These are phyloP conservation scores for Indicator maculatus DNA, from an alignment of 2,113 vertebrate genomes.

Conservation along the genomic window DNA sequence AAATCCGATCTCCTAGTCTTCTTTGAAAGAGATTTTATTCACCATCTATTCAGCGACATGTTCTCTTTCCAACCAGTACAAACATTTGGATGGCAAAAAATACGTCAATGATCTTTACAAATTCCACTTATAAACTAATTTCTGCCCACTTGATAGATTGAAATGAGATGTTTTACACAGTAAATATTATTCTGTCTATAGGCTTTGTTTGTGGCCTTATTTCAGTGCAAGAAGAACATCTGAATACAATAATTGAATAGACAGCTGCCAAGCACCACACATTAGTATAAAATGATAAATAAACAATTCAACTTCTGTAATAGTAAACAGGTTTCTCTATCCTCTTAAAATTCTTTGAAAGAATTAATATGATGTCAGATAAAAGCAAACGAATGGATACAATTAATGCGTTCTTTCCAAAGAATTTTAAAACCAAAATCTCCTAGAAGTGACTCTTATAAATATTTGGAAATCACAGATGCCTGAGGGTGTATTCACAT, in stretches of 20 bases:
- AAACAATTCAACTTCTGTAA: constrained; percentile 6
- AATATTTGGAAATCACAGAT: neutral
- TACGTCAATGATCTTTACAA: neutral
- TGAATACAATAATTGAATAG: constrained; percentile 11
- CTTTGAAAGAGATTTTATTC: constrained; percentile 8
- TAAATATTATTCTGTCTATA: neutral
- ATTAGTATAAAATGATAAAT: constrained; percentile 6
- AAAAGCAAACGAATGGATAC: neutral
- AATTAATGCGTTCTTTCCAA: neutral
- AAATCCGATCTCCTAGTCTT: neutral
- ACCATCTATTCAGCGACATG: neutral
- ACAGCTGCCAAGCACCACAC: constrained; percentile 3
- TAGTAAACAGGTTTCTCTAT: neutral
- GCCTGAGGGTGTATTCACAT: neutral
- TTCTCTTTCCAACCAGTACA: neutral
- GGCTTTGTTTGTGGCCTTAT: neutral
- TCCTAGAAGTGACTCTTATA: neutral
- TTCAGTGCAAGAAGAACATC: constrained; percentile 23
- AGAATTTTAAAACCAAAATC: neutral
- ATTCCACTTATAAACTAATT: neutral
- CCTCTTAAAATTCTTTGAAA: constrained; percentile 18
- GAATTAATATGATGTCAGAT: constrained; percentile 10
- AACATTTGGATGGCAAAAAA: neutral
- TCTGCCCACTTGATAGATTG: neutral
- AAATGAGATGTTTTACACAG: neutral